phyloP scores from a whole-genome alignment of 2,888 invertebrate species.

The Furcula furcula region DNA sequence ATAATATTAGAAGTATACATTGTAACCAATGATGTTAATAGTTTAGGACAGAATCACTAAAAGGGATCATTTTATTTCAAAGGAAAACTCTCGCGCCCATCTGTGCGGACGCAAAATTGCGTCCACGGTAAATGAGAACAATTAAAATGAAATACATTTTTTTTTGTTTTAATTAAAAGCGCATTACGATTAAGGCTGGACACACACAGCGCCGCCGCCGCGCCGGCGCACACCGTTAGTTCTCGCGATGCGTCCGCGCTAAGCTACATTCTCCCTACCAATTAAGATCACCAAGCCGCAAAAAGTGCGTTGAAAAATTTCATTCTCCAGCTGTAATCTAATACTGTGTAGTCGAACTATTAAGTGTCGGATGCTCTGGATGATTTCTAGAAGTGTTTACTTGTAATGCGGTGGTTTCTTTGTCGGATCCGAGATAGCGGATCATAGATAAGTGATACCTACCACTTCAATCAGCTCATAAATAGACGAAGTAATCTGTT shows the following conservation, averaged over 20 bases:
- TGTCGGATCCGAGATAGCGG: conserved; percentile 3
- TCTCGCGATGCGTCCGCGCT: conserved; percentile 23
- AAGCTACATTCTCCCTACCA: conserved; percentile 22
- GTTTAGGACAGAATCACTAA: too few relatives aligned
- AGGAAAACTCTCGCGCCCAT: too few relatives aligned
- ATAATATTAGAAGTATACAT: too few relatives aligned
- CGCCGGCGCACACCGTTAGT: conserved; percentile 30
- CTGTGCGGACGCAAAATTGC: too few relatives aligned
- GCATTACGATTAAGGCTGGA: conserved; percentile 39
- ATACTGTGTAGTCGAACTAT: conserved; percentile 25
- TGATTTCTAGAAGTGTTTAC: conserved; percentile 26
- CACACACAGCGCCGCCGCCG: conserved; percentile 38
- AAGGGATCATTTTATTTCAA: too few relatives aligned
- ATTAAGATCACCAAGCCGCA: conserved; percentile 26
- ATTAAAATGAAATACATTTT: conserved; percentile 26
- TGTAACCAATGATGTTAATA: too few relatives aligned
- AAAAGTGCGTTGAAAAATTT: conserved; percentile 26
- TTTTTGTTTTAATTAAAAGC: conserved; percentile 50
- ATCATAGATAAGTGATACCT: too few relatives aligned
- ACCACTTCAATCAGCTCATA: too few relatives aligned
- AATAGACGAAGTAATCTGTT: too few relatives aligned
- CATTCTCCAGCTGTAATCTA: conserved; percentile 23
- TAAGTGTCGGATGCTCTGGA: conserved; percentile 26
- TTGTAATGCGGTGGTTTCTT: conserved; percentile 9
- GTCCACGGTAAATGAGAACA: conserved; percentile 24